Evolutionary conservation across 2,888 invertebrate genomes (phyloP), one percentile per base, ranked within the genome.

Genomic region (Drosophila mimica): DNA sequence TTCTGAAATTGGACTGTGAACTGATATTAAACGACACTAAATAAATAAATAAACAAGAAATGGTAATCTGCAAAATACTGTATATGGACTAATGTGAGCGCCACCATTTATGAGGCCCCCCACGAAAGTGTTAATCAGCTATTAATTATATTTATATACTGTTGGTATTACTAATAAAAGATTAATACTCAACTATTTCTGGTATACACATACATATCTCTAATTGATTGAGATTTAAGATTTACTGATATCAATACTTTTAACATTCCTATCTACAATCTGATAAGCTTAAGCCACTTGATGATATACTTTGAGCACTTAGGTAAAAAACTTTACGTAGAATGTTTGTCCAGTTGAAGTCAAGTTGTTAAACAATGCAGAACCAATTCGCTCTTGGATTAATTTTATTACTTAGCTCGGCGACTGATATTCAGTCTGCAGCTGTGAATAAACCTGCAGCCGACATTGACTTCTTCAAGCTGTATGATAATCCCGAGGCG

Each of bases 401-500:
- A 33, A 25, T 56, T 2, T 31, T 51, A 9, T 30, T 62, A 4
- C 6, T 51, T 6, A 28, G 30, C 15, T 52, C 6, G 9, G 31
- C 59, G 36, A 17, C 43, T 36, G 30, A 43, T 2, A 31, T 54
- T 17, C 36, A 49, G 20, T 25, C 73, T 1, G 79, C 74, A 5
- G 66, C 73, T 11, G 3, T 79, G 3, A 77, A 68, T 48, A 52
- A n/a, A 25, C 58, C 63, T 1, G 15, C 52, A n/a, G 25, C 31
- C 17, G 52, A 66, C 0, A 70, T 89, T 5, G 83, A 87, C 20
- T 84, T 87, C 30, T 88, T 70, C 54, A 72, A 88, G 17, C 65
- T 81, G 0, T 82, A 76, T 31, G 73, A 83, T 51, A 74, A 85
- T 69, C 86, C 83, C 2, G 83, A 88, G 28, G 86, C 85, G 1